Conservation (phyloP, 30 jellyfish, hydroid and myxozoan species). For the Nemopilema nomurai region DNA sequence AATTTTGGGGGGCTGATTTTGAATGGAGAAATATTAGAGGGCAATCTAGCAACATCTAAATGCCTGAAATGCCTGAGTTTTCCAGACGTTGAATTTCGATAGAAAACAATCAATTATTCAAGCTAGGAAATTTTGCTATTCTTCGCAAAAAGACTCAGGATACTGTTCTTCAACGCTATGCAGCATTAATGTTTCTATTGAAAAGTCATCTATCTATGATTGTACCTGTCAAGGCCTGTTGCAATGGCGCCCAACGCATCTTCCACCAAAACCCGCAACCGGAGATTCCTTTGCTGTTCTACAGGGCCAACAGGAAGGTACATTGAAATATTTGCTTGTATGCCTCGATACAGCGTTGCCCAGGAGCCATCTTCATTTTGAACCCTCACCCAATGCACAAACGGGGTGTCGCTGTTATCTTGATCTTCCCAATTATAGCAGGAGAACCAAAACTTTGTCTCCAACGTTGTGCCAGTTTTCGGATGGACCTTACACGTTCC, state of each 20-base stretch:
- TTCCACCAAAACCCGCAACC: conserved; percentile 64
- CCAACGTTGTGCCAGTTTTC: conserved; percentile 52
- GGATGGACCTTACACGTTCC: conserved; percentile 82
- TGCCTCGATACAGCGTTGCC: conserved; percentile 78
- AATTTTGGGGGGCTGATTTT: no score
- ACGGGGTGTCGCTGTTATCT: conserved; percentile 75
- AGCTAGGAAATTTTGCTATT: no score
- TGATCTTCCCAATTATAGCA: conserved; percentile 79
- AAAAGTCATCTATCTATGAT: no score
- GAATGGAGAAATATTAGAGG: no score
- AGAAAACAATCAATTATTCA: no score
- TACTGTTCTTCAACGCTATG: no score
- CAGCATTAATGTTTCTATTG: no score
- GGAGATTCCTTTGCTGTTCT: conserved; percentile 7
- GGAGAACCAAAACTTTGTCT: conserved; percentile 51
- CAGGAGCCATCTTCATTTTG: conserved; percentile 21
- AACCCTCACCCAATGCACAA: conserved; percentile 56
- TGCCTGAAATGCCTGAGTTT: no score
- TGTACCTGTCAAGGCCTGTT: conserved; percentile 72
- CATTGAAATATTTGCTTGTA: conserved; percentile 20
- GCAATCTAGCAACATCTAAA: no score
- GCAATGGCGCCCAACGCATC: conserved; percentile 82
- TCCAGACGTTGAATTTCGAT: no score
- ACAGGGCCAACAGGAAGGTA: conserved; percentile 61
- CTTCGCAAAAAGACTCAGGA: no score